Percentiles rank a stretch among this genome's conserved stretches.
phyloP scores from a whole-genome alignment of 53 echinoderm and acorn worm genomes.

The Holothuria leucospilota region DNA sequence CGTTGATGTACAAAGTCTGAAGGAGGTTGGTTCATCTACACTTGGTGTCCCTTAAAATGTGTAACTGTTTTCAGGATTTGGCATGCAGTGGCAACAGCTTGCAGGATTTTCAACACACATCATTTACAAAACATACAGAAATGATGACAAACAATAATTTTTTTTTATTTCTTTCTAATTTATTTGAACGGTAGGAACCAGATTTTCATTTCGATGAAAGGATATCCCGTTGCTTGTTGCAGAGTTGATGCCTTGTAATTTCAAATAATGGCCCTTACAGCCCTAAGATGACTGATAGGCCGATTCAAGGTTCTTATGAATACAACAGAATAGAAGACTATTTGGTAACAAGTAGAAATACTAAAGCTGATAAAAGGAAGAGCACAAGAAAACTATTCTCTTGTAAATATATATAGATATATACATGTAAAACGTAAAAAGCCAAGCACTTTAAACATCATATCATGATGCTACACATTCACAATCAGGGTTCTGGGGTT shows the following conservation, averaged over 20 bases:
- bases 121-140: background rate
- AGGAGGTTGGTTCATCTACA: no score
- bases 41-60: no score
- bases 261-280: conserved; percentile 27
- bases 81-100: no score
- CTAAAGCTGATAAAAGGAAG: conserved; percentile 42
- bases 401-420: conserved; percentile 45
- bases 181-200: conserved; percentile 45
- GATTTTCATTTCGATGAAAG: background rate
- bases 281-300: background rate
- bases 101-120: no score
- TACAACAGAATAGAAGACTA: conserved; percentile 48
- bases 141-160: background rate
- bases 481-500: no score
- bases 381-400: conserved; percentile 16
- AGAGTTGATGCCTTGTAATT: conserved; percentile 27
- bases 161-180: conserved; percentile 23
- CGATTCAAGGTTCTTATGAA: conserved; percentile 43
- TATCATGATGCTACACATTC: no score
- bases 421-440: conserved; percentile 33
- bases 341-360: conserved; percentile 48
- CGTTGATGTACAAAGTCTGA: no score
- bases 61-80: no score
- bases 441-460: no score
- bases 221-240: background rate